phyloP scores from a whole-genome alignment of 2,797 vertebrate species.

The Chaunax sp. region DNA sequence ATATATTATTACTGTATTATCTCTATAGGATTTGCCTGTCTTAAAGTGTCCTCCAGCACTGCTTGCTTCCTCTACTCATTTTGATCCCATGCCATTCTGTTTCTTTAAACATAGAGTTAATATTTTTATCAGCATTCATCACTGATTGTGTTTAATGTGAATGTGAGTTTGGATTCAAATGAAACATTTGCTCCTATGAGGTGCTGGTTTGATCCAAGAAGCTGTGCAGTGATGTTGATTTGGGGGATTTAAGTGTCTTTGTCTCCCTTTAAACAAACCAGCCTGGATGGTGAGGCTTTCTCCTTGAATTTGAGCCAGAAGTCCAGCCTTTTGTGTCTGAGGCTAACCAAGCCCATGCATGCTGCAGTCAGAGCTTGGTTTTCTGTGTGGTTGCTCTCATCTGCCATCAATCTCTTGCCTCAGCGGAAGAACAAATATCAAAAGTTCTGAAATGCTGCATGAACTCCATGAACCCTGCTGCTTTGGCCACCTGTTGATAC shows the following conservation, averaged over 20 bases:
- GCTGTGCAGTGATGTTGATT: too few relatives aligned
- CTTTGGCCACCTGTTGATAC: slow-evolving; percentile 52
- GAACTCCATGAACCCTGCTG: slow-evolving; percentile 27
- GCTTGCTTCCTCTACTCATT: slow-evolving; percentile 33
- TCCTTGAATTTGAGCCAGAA: slow-evolving; percentile 5
- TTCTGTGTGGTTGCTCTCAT: slow-evolving; percentile 35
- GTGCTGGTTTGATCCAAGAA: neutral
- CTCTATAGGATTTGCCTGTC: slow-evolving; percentile 1
- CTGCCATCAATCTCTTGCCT: slow-evolving; percentile 6
- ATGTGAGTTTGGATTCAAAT: slow-evolving; percentile 16
- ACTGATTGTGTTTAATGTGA: slow-evolving; percentile 26
- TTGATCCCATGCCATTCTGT: slow-evolving; percentile 14
- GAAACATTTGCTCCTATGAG: neutral
- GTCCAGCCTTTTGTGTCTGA: slow-evolving; percentile 1
- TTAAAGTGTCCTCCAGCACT: neutral
- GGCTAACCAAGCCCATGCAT: slow-evolving; percentile 33
- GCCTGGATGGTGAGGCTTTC: slow-evolving; percentile 1
- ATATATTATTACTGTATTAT: neutral
- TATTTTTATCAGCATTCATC: slow-evolving; percentile 40
- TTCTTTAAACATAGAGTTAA: slow-evolving; percentile 25
- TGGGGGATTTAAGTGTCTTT: too few relatives aligned
- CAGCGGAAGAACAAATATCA: neutral
- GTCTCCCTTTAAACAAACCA: slow-evolving; percentile 36
- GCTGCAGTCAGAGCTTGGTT: slow-evolving; percentile 32
- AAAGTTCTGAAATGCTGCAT: slow-evolving; percentile 25